These are phyloP conservation scores for Drosophila nr. fundita DNA, from an alignment of 2,888 invertebrate genomes.

Conservation along the genomic window DNA sequence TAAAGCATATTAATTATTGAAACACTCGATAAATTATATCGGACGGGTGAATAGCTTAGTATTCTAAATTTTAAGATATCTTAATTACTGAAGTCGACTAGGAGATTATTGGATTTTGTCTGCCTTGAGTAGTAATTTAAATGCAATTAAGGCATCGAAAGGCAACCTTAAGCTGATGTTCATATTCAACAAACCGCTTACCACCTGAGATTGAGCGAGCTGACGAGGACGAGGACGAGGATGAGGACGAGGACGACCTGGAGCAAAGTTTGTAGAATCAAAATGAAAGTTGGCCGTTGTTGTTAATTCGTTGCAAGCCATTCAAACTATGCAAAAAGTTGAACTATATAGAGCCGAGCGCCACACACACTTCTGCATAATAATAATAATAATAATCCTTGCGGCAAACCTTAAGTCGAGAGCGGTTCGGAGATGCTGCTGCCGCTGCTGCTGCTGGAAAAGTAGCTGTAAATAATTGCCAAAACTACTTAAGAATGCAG, in stretches of 20 bases:
- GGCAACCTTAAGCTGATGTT: slow-evolving; percentile 46
- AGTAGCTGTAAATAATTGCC: slow-evolving; percentile 81
- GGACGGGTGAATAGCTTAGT: not conserved
- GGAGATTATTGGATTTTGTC: not conserved
- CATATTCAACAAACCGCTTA: slow-evolving; percentile 60
- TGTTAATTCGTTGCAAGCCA: slow-evolving; percentile 78
- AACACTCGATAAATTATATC: not conserved
- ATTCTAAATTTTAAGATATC: not conserved
- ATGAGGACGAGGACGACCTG: slow-evolving; percentile 2
- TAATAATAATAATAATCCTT: slow-evolving; percentile 80
- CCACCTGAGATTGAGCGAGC: slow-evolving; percentile 65
- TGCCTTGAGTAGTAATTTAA: slow-evolving; percentile 41
- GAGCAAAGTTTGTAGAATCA: slow-evolving; percentile 72
- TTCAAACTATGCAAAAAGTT: slow-evolving; percentile 78
- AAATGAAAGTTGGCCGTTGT: slow-evolving; percentile 73
- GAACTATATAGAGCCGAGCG: slow-evolving; percentile 31
- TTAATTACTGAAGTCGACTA: not conserved
- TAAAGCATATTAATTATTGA: not conserved
- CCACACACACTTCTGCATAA: slow-evolving; percentile 59
- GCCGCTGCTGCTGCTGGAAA: slow-evolving; percentile 28
- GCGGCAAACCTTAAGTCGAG: slow-evolving; percentile 67
- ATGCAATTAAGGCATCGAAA: slow-evolving; percentile 59
- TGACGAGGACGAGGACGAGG: not conserved
- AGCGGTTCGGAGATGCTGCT: slow-evolving; percentile 14
- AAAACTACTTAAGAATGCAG: slow-evolving; percentile 81